Conservation (phyloP, 2,797 vertebrate species). For the Chiroxiphia lanceolata region DNA sequence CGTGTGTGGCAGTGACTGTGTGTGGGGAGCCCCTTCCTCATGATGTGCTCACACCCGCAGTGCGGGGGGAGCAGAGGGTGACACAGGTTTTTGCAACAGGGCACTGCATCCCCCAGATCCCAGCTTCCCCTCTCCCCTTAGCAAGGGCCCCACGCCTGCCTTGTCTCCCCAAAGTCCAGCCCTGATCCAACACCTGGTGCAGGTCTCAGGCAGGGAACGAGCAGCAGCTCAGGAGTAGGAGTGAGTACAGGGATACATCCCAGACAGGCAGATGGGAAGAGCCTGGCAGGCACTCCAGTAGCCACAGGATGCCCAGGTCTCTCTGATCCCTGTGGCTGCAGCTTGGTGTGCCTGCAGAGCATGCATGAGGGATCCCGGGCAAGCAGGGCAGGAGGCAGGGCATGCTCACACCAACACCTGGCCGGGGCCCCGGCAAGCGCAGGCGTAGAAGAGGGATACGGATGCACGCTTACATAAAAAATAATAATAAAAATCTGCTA, state of each 20-base stretch:
- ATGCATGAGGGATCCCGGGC: fast-evolving
- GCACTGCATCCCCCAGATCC: neutral
- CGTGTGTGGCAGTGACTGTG: neutral
- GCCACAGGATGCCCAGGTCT: neutral
- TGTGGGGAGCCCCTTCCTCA: constrained; percentile 2
- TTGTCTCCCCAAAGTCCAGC: neutral
- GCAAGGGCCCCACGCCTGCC: neutral
- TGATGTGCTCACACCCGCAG: fast-evolving
- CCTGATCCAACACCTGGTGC: neutral
- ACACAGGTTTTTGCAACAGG: neutral
- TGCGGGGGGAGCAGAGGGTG: neutral
- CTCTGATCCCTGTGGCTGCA: neutral
- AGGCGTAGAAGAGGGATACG: fast-evolving
- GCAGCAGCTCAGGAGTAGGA: neutral
- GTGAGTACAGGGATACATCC: neutral
- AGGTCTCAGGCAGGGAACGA: neutral
- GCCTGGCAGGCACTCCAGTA: fast-evolving
- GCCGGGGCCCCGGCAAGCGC: neutral
- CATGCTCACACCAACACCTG: neutral
- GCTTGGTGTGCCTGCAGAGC: fast-evolving
- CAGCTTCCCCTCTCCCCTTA: neutral
- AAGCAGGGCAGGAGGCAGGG: neutral
- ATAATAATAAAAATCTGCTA: neutral
- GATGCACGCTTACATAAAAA: neutral
- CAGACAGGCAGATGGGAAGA: neutral